Evolutionary conservation across 1,140 invertebrate genomes (phyloP).

Genomic region (Brachionus koreanus): DNA sequence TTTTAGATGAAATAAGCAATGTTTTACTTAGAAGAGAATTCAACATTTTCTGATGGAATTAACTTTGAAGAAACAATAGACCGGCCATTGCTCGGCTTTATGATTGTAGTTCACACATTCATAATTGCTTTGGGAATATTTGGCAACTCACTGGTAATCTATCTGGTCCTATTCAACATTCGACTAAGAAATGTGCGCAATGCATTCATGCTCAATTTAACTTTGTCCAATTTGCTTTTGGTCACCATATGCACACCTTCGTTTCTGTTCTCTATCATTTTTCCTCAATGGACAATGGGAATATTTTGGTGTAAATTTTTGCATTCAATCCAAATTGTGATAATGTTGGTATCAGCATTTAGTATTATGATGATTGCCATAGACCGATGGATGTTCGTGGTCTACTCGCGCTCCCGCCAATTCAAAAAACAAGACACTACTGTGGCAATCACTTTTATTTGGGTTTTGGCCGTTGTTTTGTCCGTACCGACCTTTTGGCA

Average conservation of each 20-base stretch:
- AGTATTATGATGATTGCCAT: conserved; percentile 44
- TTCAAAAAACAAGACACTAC: conserved; percentile 7
- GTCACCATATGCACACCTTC: conserved; percentile 40
- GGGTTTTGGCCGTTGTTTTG: conserved; percentile 16
- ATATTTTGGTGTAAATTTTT: conserved; percentile 40
- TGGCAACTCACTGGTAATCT: conserved; percentile 37
- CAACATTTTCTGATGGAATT: neutral
- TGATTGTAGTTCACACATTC: conserved; percentile 30
- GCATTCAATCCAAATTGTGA: conserved; percentile 38
- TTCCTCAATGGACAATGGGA: conserved; percentile 16
- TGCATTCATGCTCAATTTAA: conserved; percentile 32
- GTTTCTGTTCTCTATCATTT: conserved; percentile 11
- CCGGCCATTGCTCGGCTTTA: neutral
- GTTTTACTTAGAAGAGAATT: neutral
- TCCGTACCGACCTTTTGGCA: conserved; percentile 12
- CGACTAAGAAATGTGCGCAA: conserved; percentile 35
- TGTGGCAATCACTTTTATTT: neutral
- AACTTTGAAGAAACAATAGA: conserved; percentile 36
- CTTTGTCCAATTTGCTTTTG: conserved; percentile 17
- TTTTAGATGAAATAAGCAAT: neutral
- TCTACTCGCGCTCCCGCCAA: conserved; percentile 4
- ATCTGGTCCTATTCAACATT: conserved; percentile 1
- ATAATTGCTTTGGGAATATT: conserved; percentile 32
- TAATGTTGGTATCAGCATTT: conserved; percentile 30
- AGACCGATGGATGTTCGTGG: conserved; percentile 40